Evolutionary conservation across 2,113 vertebrate genomes (phyloP), one percentile per base, ranked within the genome.

Genomic region (Loxodonta africana): DNA sequence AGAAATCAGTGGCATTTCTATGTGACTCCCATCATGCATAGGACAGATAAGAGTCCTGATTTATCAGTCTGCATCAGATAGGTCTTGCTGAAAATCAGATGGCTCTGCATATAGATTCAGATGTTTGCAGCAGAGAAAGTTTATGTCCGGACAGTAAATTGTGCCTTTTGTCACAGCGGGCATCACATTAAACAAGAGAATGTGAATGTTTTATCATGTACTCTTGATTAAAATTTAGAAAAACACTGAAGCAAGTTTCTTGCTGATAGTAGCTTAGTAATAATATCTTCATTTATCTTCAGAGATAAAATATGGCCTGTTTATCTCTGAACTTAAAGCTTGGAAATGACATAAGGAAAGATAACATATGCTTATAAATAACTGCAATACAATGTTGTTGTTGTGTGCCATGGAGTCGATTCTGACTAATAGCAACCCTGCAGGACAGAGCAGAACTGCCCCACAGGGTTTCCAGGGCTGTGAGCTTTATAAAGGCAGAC

Each of bases 321-420:
- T 97, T 95, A 78, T 30, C 26, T 95, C 81, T 91, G 90, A 93
- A 57, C 51, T 89, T 65, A 85, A 73, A 82, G 87, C 57, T 85
- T 93, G 46, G 69, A 87, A 91, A n/a, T 95, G 48, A 95, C 41
- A 89, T 63, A 20, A 91, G 5, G 26, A 62, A 37, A 76, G 15
- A 67, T 21, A 67, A 62, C 46, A 26, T 83, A 82, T 51, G 8
- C 26, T 21, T 91, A 30, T 88, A 87, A 25, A 86, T 91, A 84
- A 74, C 28, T 95, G 7, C 8, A 90, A 4, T 69, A 65, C 6
- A 51, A 0, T 91, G 60, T 23, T 62, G 60, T 21, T 62, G 60
- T 8, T 62, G 53, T 57, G 48, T 62, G 60, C 21, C 5, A 14
- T 9, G 12, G 30, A n/a, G 67, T 71, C 69, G 7, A 8, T 73